Conservation (phyloP, 2,797 vertebrate genomes). For the Neomorphus geoffroyi region DNA sequence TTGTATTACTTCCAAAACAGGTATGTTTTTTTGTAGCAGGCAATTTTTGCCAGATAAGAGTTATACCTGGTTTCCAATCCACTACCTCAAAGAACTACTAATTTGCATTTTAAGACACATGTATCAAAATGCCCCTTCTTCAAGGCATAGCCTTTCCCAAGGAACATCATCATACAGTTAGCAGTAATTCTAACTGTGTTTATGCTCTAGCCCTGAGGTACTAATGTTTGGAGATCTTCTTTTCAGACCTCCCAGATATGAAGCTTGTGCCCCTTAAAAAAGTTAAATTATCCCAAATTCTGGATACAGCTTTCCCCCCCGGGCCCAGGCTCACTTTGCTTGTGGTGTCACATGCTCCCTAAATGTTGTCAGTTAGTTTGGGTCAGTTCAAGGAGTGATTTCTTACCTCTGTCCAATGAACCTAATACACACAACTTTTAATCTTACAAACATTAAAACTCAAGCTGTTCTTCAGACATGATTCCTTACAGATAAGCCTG, state of each 20-base stretch:
- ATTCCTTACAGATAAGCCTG: not conserved
- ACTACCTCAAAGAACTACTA: not conserved
- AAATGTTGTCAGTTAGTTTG: not conserved
- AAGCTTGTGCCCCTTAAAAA: not conserved
- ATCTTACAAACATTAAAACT: not conserved
- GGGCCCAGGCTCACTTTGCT: not conserved
- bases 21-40: not conserved
- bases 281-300: not conserved
- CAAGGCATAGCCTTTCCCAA: not conserved
- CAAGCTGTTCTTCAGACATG: not conserved
- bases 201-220: not conserved
- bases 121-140: not conserved
- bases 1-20: not conserved
- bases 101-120: not conserved
- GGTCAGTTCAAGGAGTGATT: not conserved
- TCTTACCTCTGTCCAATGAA: not conserved
- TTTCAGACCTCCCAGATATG: not conserved
- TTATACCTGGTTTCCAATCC: not conserved
- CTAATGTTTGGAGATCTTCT: not conserved
- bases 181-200: not conserved
- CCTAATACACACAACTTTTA: not conserved
- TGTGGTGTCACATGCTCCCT: not conserved
- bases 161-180: not conserved
- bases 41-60: slow-evolving; percentile 21
- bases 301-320: not conserved